phyloP scores from a whole-genome alignment of 2,797 vertebrate genomes.

The Phoeniculus purpureus region DNA sequence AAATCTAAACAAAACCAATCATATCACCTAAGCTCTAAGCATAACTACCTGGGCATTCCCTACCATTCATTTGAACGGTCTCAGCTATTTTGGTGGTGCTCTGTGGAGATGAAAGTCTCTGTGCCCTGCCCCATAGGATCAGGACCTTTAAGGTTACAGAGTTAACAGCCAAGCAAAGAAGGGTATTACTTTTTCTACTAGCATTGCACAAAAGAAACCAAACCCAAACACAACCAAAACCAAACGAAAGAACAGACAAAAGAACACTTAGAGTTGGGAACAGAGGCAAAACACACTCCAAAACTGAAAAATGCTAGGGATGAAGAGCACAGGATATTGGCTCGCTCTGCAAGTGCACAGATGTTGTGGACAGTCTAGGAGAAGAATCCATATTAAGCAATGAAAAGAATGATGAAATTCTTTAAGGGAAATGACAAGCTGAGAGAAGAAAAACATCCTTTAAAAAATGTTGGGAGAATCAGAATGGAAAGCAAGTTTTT shows the following conservation, averaged over 20 bases:
- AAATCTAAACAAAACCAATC: background rate
- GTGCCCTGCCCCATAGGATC: background rate
- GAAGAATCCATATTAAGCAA: background rate
- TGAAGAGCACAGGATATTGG: background rate
- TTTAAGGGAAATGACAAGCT: constrained; percentile 1
- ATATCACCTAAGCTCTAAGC: background rate
- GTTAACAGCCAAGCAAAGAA: background rate
- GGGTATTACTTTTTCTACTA: background rate
- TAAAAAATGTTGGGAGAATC: background rate
- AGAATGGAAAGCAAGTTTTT: background rate
- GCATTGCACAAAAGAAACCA: background rate
- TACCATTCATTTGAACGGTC: background rate
- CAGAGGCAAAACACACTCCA: background rate
- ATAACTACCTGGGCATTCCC: background rate
- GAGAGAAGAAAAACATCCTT: background rate
- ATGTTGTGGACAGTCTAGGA: background rate
- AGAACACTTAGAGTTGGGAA: background rate
- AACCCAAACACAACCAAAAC: background rate
- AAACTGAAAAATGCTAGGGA: background rate
- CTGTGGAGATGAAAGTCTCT: background rate
- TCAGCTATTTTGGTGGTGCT: background rate
- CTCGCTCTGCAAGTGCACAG: background rate
- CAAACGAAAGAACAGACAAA: background rate
- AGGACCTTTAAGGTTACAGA: background rate
- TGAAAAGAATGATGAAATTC: background rate